phyloP scores from a whole-genome alignment of 2,113 vertebrate genomes.

The rat (Rattus norvegicus) region GRCr8 NC_086026.1:76757501-76758000 shows the following conservation, averaged over 20 bases:
- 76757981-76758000: background rate
- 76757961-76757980: accelerated
- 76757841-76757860: background rate
- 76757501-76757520: background rate
- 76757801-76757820: accelerated
- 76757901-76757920: background rate
- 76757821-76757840: background rate
- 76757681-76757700: background rate
- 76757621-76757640: accelerated
- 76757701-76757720: background rate
- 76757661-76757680: background rate
- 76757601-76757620: background rate
- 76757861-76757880: background rate
- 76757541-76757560: background rate
- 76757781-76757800: background rate
- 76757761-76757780: background rate
- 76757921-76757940: background rate
- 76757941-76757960: background rate
- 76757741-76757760: background rate
- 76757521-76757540: background rate
- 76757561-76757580: background rate
- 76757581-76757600: background rate
- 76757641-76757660: background rate
- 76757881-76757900: background rate
- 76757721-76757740: accelerated